Conservation (phyloP, 2,888 invertebrate species). For the Torymus tubicola region DNA sequence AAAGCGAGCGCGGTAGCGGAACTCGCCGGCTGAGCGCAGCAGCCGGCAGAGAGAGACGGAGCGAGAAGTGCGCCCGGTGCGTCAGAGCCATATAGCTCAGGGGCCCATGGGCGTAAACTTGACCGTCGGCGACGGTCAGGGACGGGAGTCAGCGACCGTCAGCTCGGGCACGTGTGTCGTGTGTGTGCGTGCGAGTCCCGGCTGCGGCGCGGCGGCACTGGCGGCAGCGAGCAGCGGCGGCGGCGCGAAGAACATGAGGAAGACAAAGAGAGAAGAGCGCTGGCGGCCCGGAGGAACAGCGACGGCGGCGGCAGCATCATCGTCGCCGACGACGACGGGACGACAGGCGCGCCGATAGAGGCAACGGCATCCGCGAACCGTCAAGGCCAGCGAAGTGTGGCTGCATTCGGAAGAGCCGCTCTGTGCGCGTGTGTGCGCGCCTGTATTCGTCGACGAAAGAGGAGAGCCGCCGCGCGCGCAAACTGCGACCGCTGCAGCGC, state of each 20-base stretch:
- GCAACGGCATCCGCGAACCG: constrained; percentile 1
- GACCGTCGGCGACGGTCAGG: constrained; percentile 61
- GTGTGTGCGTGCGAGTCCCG: not conserved
- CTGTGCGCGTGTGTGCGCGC: constrained; percentile 10
- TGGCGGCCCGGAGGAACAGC: constrained; percentile 3
- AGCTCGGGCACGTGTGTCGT: constrained; percentile 1
- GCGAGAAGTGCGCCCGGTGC: not conserved
- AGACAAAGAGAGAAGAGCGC: constrained; percentile 38
- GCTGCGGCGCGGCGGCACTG: not conserved
- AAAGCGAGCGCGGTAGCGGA: too few species aligned
- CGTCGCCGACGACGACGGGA: not conserved
- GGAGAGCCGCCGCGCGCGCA: constrained; percentile 10
- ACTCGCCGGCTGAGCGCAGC: not conserved
- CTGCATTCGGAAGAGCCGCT: not conserved
- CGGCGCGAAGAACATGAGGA: constrained; percentile 36
- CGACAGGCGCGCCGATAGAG: not conserved
- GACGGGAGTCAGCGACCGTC: constrained; percentile 53
- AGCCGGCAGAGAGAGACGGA: not conserved
- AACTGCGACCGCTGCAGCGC: not conserved
- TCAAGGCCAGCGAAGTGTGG: not conserved
- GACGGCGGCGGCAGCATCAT: constrained; percentile 15
- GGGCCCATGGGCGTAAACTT: constrained; percentile 40
- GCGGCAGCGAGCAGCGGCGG: constrained; percentile 25
- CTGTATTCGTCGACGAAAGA: not conserved
- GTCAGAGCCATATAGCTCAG: not conserved